These are phyloP conservation scores for Phlogophora meticulosa DNA, from an alignment of 2,888 invertebrate species.

Conservation along the genomic window DNA sequence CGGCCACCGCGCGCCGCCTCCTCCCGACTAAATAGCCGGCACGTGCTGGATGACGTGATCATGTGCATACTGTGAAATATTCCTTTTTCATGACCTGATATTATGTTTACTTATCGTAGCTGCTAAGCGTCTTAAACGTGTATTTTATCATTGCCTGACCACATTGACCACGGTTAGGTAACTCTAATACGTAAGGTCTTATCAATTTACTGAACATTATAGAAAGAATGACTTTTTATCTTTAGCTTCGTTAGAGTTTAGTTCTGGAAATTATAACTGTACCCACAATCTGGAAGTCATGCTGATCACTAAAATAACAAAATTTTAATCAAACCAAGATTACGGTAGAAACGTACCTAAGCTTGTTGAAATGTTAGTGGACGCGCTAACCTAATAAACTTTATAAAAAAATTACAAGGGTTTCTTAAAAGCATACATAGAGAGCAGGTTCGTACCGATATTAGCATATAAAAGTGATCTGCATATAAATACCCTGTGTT, in stretches of 20 bases:
- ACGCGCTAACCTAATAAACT: slow-evolving; percentile 8
- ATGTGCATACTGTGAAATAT: slow-evolving; percentile 55
- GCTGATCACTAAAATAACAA: background rate
- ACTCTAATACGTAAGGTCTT: background rate
- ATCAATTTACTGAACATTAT: background rate
- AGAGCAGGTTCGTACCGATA: slow-evolving; percentile 44
- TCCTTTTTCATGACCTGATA: slow-evolving; percentile 33
- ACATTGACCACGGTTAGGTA: too few species aligned
- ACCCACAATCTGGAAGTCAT: background rate
- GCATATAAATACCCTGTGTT: slow-evolving; percentile 66
- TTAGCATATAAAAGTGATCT: slow-evolving; percentile 71
- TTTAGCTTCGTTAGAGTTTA: background rate
- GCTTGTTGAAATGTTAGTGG: background rate
- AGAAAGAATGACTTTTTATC: background rate
- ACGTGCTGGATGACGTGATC: slow-evolving; percentile 53
- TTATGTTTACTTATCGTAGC: slow-evolving; percentile 17
- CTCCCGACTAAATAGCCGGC: slow-evolving; percentile 37
- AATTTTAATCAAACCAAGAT: too few species aligned
- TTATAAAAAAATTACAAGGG: slow-evolving; percentile 19
- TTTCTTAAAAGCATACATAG: slow-evolving; percentile 27
- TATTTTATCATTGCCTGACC: too few species aligned
- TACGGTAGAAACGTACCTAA: background rate
- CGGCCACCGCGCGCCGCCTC: slow-evolving; percentile 14
- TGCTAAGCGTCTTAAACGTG: slow-evolving; percentile 1
- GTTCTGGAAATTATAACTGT: background rate